A percentile compares a stretch with the other conserved stretches of the same genome.
Conservation (phyloP, 2,797 vertebrate genomes). For the Lemur catta region DNA sequence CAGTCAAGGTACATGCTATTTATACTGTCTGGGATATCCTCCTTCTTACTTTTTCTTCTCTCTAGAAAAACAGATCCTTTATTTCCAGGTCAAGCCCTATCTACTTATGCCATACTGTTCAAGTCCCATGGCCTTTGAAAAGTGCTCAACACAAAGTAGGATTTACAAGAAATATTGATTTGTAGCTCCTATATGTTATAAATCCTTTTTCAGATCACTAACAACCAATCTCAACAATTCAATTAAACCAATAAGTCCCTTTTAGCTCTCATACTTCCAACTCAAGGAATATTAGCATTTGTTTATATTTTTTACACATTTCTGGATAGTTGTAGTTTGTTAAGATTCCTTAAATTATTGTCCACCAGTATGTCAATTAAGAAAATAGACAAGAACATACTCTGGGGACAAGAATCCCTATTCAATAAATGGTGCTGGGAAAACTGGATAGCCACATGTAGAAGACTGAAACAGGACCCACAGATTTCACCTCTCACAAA, state of each 20-base stretch:
- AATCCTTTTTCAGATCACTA: background rate
- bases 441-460: too few relatives aligned
- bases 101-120: background rate
- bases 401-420: too few relatives aligned
- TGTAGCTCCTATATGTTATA: background rate
- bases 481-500: too few relatives aligned
- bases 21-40: background rate
- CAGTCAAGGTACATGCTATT: background rate
- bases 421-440: too few relatives aligned
- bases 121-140: background rate
- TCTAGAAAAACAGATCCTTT: background rate
- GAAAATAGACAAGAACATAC: too few relatives aligned
- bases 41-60: background rate
- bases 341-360: conserved; percentile 13
- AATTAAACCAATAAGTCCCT: background rate
- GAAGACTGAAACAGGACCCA: too few relatives aligned
- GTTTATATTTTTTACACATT: background rate
- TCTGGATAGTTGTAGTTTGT: background rate
- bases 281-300: background rate
- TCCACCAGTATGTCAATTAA: background rate
- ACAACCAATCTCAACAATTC: background rate
- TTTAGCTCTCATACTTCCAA: background rate
- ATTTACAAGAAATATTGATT: background rate
- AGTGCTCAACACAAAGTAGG: background rate
- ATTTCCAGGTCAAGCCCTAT: background rate